These are phyloP conservation scores for Dipodomys ordii DNA, from an alignment of 2,113 vertebrate species.

Conservation along the genomic window DNA sequence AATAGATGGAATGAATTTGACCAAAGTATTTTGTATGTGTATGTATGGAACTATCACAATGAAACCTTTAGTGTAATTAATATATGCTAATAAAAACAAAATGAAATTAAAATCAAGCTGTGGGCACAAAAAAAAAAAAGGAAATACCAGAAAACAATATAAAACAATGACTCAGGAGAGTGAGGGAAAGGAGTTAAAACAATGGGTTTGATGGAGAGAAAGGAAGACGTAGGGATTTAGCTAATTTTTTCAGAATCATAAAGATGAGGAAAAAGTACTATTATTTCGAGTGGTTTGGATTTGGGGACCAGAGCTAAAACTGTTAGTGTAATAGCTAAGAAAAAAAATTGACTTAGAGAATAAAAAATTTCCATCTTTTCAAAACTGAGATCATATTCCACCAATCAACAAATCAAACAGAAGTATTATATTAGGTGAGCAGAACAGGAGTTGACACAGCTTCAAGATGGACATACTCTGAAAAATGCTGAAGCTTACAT, in stretches of 20 bases:
- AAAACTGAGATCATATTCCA: neutral
- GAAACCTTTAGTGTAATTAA: too few species aligned
- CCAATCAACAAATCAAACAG: neutral
- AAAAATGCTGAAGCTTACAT: neutral
- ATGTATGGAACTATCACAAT: too few species aligned
- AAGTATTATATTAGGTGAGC: neutral
- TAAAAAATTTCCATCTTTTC: neutral
- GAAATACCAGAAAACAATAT: neutral
- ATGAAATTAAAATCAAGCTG: too few species aligned
- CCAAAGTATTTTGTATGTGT: too few species aligned
- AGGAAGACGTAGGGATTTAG: neutral
- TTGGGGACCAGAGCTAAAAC: neutral
- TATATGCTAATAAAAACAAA: too few species aligned
- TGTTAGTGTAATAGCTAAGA: neutral
- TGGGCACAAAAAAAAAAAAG: too few species aligned
- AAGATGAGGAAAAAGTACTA: neutral
- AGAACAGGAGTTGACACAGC: neutral
- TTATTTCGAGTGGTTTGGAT: neutral
- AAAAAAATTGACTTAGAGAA: slow-evolving; percentile 18
- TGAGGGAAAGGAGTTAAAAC: neutral
- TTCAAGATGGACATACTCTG: neutral
- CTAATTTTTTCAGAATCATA: neutral
- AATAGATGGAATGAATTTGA: too few species aligned
- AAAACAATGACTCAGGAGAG: neutral
- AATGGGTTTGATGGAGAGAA: neutral